Evolutionary conservation across 2,888 invertebrate genomes (phyloP), one percentile per base, ranked within the genome.

Genomic region (Rhagonycha lutea): DNA sequence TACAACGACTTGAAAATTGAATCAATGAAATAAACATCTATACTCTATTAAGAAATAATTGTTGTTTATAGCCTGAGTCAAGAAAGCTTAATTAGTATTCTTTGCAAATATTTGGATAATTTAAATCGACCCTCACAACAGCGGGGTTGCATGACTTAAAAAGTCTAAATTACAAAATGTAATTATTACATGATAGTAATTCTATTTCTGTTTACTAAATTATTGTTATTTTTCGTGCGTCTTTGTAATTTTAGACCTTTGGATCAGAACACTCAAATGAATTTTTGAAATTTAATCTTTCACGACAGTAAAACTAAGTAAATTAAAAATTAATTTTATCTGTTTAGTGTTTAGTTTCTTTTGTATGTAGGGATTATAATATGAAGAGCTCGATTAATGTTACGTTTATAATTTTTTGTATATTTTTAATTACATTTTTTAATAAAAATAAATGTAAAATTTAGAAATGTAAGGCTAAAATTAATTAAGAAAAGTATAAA

Each of bases 31-130:
- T 70, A 61, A 76, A 68, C 75, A 79, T 80, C 72, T 72, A 72
- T 78, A 79, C 76, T 75, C 79, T 79, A 81, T 80, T 81, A 80
- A 79, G 80, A 76, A 76, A 80, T 81, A 81, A 81, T 81, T 81
- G 81, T 81, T 81, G 80, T 81, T 81, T 81, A 81, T 81, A 71
- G 80, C 76, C 14, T 32, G 32, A 72, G 72, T 72, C 68, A 73
- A 79, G 80, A 73, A 74, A 70, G 62, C 70, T 68, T 70, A 75
- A 80, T 80, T 80, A 81, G 80, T 79, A 81, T 80, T 81, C 81
- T 29, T 60, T 61, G 29, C 75, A 75, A 76, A 29, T 61, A 14
- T 62, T 61, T 62, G 32, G 70, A 77, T 78, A 77, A 79, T 79
- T 80, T 79, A 77, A 79, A 80, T 78, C 74, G 75, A 73, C 60